phyloP scores from a whole-genome alignment of 92 coral and sea anemone genomes.

The Meandrina meandrites region DNA sequence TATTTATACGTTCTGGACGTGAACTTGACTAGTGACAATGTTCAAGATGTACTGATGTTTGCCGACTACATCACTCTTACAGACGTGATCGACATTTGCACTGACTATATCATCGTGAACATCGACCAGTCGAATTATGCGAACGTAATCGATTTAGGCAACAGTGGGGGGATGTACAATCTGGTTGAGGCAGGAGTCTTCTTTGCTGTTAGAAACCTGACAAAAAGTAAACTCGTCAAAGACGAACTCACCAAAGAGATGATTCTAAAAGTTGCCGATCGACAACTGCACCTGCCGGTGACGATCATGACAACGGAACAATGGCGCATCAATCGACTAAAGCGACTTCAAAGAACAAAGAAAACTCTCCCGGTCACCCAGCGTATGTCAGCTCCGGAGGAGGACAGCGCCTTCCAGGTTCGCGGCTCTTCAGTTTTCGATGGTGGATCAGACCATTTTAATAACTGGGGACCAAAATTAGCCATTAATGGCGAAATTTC shows the following conservation, averaged over 20 bases:
- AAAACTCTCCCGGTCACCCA: too few species aligned
- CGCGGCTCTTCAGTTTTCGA: neutral
- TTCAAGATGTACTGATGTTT: conserved; percentile 6
- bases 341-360: neutral
- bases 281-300: neutral
- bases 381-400: neutral
- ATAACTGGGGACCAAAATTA: conserved; percentile 11
- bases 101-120: conserved; percentile 1
- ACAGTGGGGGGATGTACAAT: neutral
- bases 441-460: neutral
- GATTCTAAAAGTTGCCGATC: neutral
- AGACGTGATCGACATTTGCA: neutral
- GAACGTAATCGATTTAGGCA: neutral
- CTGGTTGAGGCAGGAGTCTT: conserved; percentile 8
- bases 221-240: neutral
- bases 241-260: neutral
- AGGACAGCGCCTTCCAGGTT: neutral
- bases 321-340: neutral
- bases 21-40: neutral
- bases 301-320: conserved; percentile 8
- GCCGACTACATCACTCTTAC: neutral
- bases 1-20: neutral
- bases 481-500: conserved; percentile 16
- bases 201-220: neutral
- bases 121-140: conserved; percentile 5